Percentiles rank a stretch among this genome's conserved stretches.
Evolutionary conservation across 2,113 vertebrate genomes (phyloP).

Genomic region (Platysternon megacephalum): DNA sequence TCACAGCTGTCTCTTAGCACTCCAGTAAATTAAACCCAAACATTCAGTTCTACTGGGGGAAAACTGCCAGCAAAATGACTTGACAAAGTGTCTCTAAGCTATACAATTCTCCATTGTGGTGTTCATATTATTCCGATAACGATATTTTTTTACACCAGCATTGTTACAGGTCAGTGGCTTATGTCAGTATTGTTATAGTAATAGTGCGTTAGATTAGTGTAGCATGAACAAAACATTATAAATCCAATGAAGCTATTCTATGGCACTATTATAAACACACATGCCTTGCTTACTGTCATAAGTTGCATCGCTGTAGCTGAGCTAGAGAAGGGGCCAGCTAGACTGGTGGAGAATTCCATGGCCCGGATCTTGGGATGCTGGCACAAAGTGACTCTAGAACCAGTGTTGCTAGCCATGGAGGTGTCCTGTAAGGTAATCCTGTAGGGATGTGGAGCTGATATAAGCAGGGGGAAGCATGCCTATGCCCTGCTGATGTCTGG

Average conservation of each 20-base stretch:
- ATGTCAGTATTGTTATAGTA: accelerated
- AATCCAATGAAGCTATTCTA: not conserved
- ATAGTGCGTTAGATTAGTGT: accelerated
- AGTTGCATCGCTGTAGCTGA: accelerated
- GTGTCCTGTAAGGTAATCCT: not conserved
- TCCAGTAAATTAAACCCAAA: slow-evolving; percentile 33
- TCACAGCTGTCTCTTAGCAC: not conserved
- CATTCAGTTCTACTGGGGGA: not conserved
- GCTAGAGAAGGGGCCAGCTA: accelerated
- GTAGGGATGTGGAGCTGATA: not conserved
- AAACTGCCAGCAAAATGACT: not conserved
- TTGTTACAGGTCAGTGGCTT: not conserved
- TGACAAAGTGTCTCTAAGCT: not conserved
- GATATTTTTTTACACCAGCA: not conserved
- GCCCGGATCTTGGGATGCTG: not conserved
- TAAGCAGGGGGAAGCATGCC: not conserved
- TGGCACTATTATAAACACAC: not conserved
- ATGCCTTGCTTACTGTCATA: accelerated
- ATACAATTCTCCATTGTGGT: not conserved
- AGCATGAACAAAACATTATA: not conserved
- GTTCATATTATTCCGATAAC: not conserved
- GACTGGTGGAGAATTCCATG: not conserved
- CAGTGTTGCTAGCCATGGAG: not conserved
- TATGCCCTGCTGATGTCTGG: not conserved
- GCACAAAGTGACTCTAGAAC: not conserved